phyloP scores from a whole-genome alignment of 2,797 vertebrate species.

The Bovichtus diacanthus region DNA sequence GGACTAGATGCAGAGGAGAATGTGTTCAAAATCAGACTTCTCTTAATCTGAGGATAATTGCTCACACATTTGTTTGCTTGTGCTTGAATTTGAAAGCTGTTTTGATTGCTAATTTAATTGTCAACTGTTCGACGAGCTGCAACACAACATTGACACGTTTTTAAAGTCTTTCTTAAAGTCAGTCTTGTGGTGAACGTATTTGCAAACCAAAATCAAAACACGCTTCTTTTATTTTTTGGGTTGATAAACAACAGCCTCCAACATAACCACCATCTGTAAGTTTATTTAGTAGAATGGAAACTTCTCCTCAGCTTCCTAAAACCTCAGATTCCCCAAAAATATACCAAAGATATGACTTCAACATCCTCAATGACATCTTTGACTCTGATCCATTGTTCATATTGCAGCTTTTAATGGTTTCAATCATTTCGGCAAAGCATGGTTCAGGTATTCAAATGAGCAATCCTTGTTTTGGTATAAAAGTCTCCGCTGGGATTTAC shows the following conservation, averaged over 20 bases:
- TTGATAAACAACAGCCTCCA: not conserved
- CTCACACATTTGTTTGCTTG: no score
- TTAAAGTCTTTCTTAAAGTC: no score
- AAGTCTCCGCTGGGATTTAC: not conserved
- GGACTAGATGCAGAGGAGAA: conserved; percentile 32
- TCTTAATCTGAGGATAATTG: not conserved
- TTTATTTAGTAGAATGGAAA: not conserved
- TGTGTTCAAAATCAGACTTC: not conserved
- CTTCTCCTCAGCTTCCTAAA: not conserved
- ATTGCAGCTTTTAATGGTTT: not conserved
- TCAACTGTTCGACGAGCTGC: not conserved
- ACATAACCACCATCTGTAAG: not conserved
- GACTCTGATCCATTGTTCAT: not conserved
- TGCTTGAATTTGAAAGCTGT: not conserved
- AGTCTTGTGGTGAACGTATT: not conserved
- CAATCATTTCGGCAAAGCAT: not conserved
- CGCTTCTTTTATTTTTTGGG: not conserved
- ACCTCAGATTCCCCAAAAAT: not conserved
- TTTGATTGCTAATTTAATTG: not conserved
- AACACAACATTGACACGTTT: not conserved
- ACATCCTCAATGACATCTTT: not conserved
- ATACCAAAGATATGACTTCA: not conserved
- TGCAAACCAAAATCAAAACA: not conserved
- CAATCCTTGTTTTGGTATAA: not conserved
- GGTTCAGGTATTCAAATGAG: not conserved